Conservation (phyloP, 23 tunicate species). For the Corella eumyota region DNA sequence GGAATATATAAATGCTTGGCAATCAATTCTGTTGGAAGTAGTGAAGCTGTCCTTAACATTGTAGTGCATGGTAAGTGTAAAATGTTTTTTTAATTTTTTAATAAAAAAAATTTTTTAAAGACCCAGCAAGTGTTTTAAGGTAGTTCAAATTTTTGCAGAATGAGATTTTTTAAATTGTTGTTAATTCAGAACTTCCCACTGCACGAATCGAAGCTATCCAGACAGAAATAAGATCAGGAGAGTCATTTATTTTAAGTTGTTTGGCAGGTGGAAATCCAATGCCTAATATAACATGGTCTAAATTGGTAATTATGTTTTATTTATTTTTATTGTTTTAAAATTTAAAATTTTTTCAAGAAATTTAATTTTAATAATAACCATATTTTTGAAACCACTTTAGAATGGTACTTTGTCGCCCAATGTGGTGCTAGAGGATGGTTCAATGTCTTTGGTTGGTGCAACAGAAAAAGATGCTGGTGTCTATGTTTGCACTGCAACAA, state of each 20-base stretch:
- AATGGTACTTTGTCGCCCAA: no score
- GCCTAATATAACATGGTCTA: slow-evolving; percentile 43
- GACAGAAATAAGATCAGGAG: slow-evolving; percentile 31
- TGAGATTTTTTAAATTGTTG: no score
- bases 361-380: neutral
- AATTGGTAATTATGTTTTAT: slow-evolving; percentile 12
- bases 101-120: no score
- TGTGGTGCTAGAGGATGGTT: no score
- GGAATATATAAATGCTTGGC: slow-evolving; percentile 64
- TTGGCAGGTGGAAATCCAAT: slow-evolving; percentile 20
- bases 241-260: slow-evolving; percentile 26
- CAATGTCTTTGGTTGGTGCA: neutral
- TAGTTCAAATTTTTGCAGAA: no score
- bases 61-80: slow-evolving; percentile 24
- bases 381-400: no score
- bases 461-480: slow-evolving; percentile 14
- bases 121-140: no score
- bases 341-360: neutral
- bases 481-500: slow-evolving; percentile 42
- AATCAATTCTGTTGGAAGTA: slow-evolving; percentile 32
- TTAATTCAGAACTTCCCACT: neutral
- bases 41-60: slow-evolving; percentile 7
- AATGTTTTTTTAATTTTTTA: no score
- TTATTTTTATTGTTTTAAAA: neutral
- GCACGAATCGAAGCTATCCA: neutral